phyloP scores from a whole-genome alignment of 2,797 vertebrate genomes.

The Lepidocolaptes lacrymiger region DNA sequence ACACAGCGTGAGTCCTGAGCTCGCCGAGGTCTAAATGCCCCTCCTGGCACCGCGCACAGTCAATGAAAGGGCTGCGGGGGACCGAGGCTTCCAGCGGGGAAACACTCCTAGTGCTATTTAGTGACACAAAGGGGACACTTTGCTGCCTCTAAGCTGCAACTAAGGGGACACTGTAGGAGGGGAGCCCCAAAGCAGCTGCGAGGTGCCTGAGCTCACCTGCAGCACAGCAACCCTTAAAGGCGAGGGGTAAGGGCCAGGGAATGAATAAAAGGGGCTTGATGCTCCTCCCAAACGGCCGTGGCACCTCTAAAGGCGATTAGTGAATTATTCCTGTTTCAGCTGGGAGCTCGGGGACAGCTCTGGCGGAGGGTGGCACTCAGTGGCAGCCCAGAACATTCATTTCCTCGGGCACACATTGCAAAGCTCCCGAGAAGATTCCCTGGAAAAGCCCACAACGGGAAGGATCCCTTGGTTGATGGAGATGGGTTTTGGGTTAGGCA shows the following conservation, averaged over 20 bases:
- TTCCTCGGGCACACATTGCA: not conserved
- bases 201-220: not conserved
- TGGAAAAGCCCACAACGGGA: not conserved
- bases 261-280: rapidly evolving
- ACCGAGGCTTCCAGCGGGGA: not conserved
- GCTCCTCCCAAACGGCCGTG: not conserved
- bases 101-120: not conserved
- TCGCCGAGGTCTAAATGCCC: not conserved
- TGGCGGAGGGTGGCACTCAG: not conserved
- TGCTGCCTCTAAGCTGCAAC: not conserved
- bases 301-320: not conserved
- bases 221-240: not conserved
- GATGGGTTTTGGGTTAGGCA: not conserved
- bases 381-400: not conserved
- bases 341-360: not conserved
- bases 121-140: constrained; percentile 1
- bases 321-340: not conserved
- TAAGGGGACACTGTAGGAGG: not conserved
- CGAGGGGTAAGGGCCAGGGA: not conserved
- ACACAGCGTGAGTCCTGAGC: not conserved
- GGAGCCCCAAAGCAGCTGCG: not conserved
- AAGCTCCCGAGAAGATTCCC: not conserved
- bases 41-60: not conserved
- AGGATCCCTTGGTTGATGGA: not conserved
- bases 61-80: not conserved